A percentile compares a stretch with the other conserved stretches of the same genome.
Conservation (phyloP, 2,888 invertebrate genomes). For the Lottia gigantea region DNA sequence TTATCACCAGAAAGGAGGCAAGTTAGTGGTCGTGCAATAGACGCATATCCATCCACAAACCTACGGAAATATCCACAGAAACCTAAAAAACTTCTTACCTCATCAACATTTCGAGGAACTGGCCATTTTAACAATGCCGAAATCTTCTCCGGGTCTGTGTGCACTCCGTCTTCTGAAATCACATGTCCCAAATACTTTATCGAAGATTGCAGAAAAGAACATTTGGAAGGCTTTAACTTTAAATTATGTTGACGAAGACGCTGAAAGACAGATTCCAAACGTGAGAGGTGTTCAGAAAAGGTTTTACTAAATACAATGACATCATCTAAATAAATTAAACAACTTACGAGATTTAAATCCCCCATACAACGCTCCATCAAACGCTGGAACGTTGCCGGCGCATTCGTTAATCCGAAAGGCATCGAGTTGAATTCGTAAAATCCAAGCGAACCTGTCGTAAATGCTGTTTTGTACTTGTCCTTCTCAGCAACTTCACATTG, state of each 20-base stretch:
- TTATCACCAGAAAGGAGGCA: slow-evolving; percentile 25
- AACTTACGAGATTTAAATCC: slow-evolving; percentile 33
- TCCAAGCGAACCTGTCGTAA: slow-evolving; percentile 30
- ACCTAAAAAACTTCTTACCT: slow-evolving; percentile 31
- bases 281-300: slow-evolving; percentile 32
- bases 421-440: slow-evolving; percentile 26
- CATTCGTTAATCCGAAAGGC: slow-evolving; percentile 34
- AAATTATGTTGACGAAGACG: slow-evolving; percentile 29
- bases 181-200: slow-evolving; percentile 35
- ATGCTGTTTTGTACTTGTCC: slow-evolving; percentile 31
- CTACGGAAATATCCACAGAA: slow-evolving; percentile 31
- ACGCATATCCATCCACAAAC: slow-evolving; percentile 31
- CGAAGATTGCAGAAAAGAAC: slow-evolving; percentile 29
- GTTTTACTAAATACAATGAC: slow-evolving; percentile 30
- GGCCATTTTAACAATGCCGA: slow-evolving; percentile 23
- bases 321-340: slow-evolving; percentile 39
- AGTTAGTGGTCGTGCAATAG: slow-evolving; percentile 32
- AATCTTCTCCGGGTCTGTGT: slow-evolving; percentile 28
- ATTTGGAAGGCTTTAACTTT: slow-evolving; percentile 35
- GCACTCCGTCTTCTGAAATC: slow-evolving; percentile 30
- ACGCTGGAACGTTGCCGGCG: slow-evolving; percentile 31
- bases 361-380: slow-evolving; percentile 30
- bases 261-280: slow-evolving; percentile 30
- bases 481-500: slow-evolving; percentile 26
- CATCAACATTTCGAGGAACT: slow-evolving; percentile 23